These are phyloP conservation scores for Leptopilina syphax DNA, from an alignment of 2,888 invertebrate genomes.

Conservation along the genomic window DNA sequence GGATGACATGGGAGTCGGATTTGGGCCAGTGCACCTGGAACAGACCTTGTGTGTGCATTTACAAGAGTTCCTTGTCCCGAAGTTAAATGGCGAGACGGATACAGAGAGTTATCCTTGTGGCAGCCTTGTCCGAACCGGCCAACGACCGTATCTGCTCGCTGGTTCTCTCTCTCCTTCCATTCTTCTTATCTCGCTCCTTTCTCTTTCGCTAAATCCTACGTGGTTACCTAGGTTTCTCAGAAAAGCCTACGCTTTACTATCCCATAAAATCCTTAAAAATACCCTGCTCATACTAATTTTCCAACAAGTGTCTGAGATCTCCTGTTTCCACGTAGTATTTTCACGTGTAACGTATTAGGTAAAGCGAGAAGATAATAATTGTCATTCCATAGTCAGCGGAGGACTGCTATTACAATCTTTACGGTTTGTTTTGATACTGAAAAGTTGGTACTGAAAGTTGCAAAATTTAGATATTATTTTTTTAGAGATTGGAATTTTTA, in stretches of 20 bases:
- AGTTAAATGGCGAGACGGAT: conserved; percentile 51
- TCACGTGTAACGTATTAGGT: no score
- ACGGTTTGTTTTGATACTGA: no score
- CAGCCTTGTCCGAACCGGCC: conserved; percentile 53
- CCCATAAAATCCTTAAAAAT: conserved; percentile 5
- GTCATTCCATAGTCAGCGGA: no score
- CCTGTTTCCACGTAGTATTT: no score
- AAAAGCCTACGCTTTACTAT: conserved; percentile 15
- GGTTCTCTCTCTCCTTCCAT: conserved; percentile 48
- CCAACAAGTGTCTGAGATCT: background rate
- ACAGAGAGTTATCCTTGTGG: conserved; percentile 47
- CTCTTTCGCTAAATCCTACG: conserved; percentile 41
- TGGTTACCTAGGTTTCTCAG: conserved; percentile 1
- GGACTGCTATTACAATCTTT: no score
- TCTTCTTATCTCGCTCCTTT: conserved; percentile 43
- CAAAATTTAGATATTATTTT: no score
- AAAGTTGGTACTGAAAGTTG: no score
- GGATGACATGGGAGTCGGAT: conserved; percentile 24
- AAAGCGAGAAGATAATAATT: no score
- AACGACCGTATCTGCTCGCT: conserved; percentile 51
- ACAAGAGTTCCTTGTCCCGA: conserved; percentile 49
- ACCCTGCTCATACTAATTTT: background rate
- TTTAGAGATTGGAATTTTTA: no score
- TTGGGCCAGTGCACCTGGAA: conserved; percentile 33
- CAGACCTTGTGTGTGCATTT: conserved; percentile 21